Evolutionary conservation across 2,113 vertebrate genomes (phyloP).

Genomic region (Glaucidium brasilianum): DNA sequence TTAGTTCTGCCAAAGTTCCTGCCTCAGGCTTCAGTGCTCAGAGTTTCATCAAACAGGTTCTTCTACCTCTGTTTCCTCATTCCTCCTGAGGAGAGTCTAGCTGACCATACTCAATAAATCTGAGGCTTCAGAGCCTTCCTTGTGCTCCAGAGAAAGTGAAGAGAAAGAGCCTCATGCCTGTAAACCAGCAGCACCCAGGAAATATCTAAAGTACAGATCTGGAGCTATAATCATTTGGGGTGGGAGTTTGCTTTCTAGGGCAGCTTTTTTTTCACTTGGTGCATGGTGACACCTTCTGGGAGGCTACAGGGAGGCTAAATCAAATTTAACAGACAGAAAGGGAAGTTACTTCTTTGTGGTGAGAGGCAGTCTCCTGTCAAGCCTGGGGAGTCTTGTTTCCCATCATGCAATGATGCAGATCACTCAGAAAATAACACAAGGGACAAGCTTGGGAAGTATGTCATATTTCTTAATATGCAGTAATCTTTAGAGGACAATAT

Average conservation of each 20-base stretch:
- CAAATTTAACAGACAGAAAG: background rate
- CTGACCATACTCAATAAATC: slow-evolving; percentile 27
- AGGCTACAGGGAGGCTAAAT: background rate
- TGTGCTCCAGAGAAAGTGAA: background rate
- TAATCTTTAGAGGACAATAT: background rate
- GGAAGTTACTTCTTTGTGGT: background rate
- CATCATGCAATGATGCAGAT: background rate
- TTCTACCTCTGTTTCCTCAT: slow-evolving; percentile 61
- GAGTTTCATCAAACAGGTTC: slow-evolving; percentile 57
- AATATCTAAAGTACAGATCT: background rate
- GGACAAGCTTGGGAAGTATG: background rate
- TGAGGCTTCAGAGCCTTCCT: background rate
- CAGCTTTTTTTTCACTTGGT: background rate
- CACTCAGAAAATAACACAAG: background rate
- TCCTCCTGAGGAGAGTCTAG: slow-evolving; percentile 27
- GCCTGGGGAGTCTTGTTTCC: background rate
- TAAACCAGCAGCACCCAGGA: background rate
- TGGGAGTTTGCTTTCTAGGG: background rate
- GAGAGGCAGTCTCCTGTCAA: background rate
- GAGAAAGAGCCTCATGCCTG: background rate
- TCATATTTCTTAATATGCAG: background rate
- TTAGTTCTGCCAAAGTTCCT: background rate
- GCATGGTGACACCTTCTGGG: background rate
- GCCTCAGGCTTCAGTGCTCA: slow-evolving; percentile 22
- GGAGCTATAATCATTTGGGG: background rate